phyloP scores from a whole-genome alignment of 2,888 invertebrate species.

The Rhagium mordax region DNA sequence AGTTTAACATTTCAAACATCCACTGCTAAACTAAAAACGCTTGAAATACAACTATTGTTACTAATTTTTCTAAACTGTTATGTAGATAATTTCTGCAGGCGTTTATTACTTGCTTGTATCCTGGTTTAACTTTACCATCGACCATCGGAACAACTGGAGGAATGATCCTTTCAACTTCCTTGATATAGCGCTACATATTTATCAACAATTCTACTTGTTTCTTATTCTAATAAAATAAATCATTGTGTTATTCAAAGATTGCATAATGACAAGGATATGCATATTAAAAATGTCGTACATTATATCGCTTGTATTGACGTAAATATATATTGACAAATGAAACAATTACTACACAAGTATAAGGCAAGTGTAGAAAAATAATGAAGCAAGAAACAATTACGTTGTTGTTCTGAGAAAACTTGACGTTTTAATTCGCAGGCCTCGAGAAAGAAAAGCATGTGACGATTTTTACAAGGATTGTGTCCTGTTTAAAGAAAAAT shows the following conservation, averaged over 20 bases:
- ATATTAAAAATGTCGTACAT: constrained; percentile 1
- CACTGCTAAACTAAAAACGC: too few species aligned
- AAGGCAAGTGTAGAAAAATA: not conserved
- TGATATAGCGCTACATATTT: too few species aligned
- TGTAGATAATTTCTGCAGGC: too few species aligned
- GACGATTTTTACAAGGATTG: not conserved
- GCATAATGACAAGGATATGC: constrained; percentile 16
- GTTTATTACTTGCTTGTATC: too few species aligned
- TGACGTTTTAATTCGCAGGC: not conserved
- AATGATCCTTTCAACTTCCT: too few species aligned
- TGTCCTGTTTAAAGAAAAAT: not conserved
- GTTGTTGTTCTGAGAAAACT: constrained; percentile 18
- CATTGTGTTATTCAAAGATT: not conserved
- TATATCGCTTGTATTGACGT: constrained; percentile 12
- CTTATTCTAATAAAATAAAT: too few species aligned
- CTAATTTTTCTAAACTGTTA: too few species aligned
- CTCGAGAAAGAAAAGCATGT: not conserved
- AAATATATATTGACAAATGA: constrained; percentile 9
- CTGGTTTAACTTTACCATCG: too few species aligned
- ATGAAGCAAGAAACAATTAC: constrained; percentile 15
- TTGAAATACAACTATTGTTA: too few species aligned
- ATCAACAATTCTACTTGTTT: too few species aligned
- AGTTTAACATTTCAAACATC: too few species aligned
- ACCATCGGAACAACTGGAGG: too few species aligned
- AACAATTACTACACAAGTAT: not conserved